Conservation (phyloP, 2,888 invertebrate species). For the Polydrusus cervinus region DNA sequence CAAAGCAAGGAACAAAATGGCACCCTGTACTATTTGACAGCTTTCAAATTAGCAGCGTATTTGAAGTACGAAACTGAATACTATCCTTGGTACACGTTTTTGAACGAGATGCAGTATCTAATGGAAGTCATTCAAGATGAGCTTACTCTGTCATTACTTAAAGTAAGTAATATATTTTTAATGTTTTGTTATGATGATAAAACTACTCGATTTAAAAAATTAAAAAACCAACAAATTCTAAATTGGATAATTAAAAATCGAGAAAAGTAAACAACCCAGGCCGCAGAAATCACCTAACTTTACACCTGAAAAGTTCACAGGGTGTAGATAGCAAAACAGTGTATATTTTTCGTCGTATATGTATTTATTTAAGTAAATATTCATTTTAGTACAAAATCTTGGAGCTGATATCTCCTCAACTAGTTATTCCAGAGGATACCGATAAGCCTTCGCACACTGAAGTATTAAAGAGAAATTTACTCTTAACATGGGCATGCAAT, state of each 20-base stretch:
- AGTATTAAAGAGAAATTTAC: constrained; percentile 75
- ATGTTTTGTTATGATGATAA: no score
- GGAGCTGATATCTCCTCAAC: background rate
- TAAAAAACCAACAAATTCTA: no score
- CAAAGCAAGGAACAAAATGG: constrained; percentile 66
- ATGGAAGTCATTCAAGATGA: constrained; percentile 52
- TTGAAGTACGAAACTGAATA: constrained; percentile 80
- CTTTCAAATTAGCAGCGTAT: constrained; percentile 81
- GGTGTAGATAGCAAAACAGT: no score
- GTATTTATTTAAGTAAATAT: background rate
- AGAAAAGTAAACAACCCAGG: no score
- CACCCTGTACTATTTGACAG: constrained; percentile 73
- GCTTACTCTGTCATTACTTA: constrained; percentile 43
- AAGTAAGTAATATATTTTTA: constrained; percentile 35
- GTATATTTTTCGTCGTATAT: no score
- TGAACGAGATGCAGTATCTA: constrained; percentile 69
- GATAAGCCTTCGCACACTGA: constrained; percentile 69
- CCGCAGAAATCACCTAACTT: no score
- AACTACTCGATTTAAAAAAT: no score
- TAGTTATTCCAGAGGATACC: constrained; percentile 1
- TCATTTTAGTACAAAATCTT: constrained; percentile 21
- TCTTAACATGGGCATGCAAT: constrained; percentile 78
- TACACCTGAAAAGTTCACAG: no score
- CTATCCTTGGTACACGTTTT: constrained; percentile 86
- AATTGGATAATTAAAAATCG: no score